phyloP scores from a whole-genome alignment of 2,797 vertebrate genomes.

The Alectoris magna region DNA sequence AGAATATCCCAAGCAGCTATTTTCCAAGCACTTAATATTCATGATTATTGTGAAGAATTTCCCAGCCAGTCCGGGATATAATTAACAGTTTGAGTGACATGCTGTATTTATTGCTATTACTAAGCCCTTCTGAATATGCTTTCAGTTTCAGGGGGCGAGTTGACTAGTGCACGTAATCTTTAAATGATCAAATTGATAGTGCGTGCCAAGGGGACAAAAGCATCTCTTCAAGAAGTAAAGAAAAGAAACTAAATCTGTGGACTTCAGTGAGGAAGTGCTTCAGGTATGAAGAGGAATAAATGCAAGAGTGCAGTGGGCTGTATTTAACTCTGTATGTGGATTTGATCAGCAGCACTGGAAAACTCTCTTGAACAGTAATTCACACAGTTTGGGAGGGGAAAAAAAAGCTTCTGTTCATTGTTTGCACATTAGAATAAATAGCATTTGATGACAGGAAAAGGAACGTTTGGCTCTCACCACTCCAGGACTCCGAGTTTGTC shows the following conservation, averaged over 20 bases:
- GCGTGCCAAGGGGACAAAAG: constrained; percentile 28
- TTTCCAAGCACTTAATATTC: constrained; percentile 71
- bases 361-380: constrained; percentile 43
- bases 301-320: neutral
- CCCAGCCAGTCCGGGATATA: constrained; percentile 36
- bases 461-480: constrained; percentile 38
- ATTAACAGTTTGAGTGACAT: constrained; percentile 58
- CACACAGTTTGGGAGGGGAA: neutral
- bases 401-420: constrained; percentile 57
- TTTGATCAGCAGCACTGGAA: constrained; percentile 1
- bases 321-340: neutral
- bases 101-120: constrained; percentile 36
- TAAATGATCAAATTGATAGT: constrained; percentile 27
- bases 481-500: constrained; percentile 48
- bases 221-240: neutral
- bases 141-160: neutral
- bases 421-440: constrained; percentile 64
- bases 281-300: constrained; percentile 9
- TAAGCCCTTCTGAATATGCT: constrained; percentile 4
- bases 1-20: constrained; percentile 63
- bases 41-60: constrained; percentile 72
- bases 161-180: neutral
- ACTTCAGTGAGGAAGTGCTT: neutral
- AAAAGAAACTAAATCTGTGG: neutral
- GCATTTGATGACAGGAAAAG: constrained; percentile 59